phyloP scores from a whole-genome alignment of 2,113 vertebrate genomes.

The Plecotus auritus region DNA sequence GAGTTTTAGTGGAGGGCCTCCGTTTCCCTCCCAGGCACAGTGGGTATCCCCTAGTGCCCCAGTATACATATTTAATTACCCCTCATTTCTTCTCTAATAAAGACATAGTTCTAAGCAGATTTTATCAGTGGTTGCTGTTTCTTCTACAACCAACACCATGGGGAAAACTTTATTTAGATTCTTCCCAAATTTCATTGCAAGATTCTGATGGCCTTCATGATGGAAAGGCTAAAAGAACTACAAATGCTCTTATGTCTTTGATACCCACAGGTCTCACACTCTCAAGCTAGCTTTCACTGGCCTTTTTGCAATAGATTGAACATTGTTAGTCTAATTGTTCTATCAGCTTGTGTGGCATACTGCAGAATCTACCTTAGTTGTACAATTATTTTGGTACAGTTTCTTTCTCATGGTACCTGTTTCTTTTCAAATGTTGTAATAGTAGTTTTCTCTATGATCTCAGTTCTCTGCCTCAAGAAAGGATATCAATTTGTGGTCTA shows the following conservation, averaged over 20 bases:
- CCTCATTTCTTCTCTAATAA: background rate
- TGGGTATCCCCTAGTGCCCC: background rate
- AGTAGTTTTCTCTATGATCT: background rate
- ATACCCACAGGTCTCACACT: background rate
- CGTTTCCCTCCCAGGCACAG: background rate
- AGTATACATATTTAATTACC: background rate
- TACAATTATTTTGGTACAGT: background rate
- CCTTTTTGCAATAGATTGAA: background rate
- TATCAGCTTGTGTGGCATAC: too few species aligned
- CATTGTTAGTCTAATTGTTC: background rate
- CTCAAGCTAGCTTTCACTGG: background rate
- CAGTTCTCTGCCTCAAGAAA: background rate
- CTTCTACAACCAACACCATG: background rate
- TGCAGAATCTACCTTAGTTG: background rate
- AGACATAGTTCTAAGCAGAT: background rate
- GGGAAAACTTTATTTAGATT: background rate
- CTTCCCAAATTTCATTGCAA: background rate
- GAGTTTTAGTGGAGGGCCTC: background rate
- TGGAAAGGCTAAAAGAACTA: background rate
- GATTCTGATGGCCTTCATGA: background rate
- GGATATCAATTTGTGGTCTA: background rate
- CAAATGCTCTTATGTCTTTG: background rate
- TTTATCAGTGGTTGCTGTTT: background rate
- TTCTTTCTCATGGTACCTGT: background rate
- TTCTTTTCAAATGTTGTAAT: background rate